phyloP scores from a whole-genome alignment of 2,888 invertebrate genomes.

The Trachelus stipa region DNA sequence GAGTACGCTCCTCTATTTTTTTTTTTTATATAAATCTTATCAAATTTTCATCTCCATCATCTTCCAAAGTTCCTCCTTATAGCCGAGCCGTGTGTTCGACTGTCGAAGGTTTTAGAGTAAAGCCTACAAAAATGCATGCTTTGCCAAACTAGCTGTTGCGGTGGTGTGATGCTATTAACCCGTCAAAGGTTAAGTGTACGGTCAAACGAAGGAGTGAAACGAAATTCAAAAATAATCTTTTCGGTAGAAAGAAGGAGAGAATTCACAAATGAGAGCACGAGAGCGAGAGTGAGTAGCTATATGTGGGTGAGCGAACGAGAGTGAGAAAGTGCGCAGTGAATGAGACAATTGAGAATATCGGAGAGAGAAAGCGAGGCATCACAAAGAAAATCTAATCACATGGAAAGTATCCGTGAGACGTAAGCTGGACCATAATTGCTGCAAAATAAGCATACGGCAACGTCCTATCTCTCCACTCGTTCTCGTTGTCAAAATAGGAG shows the following conservation, averaged over 20 bases:
- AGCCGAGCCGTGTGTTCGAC: not conserved
- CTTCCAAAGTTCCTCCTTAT: not conserved
- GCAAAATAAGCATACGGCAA: slow-evolving; percentile 36
- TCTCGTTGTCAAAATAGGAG: slow-evolving; percentile 25
- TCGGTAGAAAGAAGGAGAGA: not conserved
- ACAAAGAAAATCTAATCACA: not conserved
- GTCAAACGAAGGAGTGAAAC: slow-evolving; percentile 15
- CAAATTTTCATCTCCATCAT: not conserved
- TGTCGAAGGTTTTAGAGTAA: not conserved
- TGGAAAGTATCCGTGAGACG: not conserved
- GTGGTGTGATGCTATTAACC: slow-evolving; percentile 64
- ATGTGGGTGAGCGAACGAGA: not conserved
- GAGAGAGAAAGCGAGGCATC: not conserved
- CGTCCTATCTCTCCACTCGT: slow-evolving; percentile 10
- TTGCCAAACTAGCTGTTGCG: slow-evolving; percentile 59
- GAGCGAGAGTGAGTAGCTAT: not conserved
- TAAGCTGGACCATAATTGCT: slow-evolving; percentile 31
- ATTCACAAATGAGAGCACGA: not conserved
- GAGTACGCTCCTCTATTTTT: not conserved
- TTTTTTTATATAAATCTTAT: not conserved
- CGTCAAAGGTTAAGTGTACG: slow-evolving; percentile 19
- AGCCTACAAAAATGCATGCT: slow-evolving; percentile 51
- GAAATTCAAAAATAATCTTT: slow-evolving; percentile 25
- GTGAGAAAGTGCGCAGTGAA: not conserved
- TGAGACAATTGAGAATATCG: not conserved